Evolutionary conservation across 1,140 invertebrate species (phyloP).

Genomic region (Hesperophylax magnus): DNA sequence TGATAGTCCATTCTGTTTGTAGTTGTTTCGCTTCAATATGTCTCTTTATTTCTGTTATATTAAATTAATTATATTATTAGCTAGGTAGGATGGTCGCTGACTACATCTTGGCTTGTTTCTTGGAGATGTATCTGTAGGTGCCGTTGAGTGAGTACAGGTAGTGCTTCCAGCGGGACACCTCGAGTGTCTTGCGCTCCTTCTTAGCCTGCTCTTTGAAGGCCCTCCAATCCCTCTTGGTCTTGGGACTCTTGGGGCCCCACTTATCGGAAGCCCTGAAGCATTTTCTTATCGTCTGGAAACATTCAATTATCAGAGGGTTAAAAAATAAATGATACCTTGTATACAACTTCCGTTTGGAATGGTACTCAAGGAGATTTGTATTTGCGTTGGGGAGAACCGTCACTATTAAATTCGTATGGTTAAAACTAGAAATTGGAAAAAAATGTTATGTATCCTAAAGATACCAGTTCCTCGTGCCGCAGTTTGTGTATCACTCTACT

Average conservation of each 20-base stretch:
- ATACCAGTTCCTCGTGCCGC: too few species aligned
- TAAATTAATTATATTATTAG: too few species aligned
- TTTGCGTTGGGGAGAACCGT: constrained; percentile 64
- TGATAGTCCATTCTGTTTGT: too few species aligned
- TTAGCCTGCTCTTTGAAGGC: constrained; percentile 70
- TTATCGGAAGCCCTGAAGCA: constrained; percentile 69
- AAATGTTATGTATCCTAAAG: too few species aligned
- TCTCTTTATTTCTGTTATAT: too few species aligned
- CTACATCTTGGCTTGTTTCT: neutral
- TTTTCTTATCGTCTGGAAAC: constrained; percentile 68
- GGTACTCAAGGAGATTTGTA: constrained; percentile 68
- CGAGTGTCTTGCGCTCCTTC: constrained; percentile 56
- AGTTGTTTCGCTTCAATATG: too few species aligned
- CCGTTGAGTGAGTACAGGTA: constrained; percentile 59
- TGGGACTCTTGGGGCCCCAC: constrained; percentile 75
- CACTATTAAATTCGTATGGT: too few species aligned
- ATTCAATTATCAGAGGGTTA: too few species aligned
- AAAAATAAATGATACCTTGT: constrained; percentile 55
- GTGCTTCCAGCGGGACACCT: constrained; percentile 53
- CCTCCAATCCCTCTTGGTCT: constrained; percentile 71
- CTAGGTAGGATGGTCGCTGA: too few species aligned
- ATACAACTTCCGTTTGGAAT: constrained; percentile 68
- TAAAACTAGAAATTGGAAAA: too few species aligned
- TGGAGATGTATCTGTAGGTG: constrained; percentile 41
- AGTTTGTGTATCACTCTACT: too few species aligned